Evolutionary conservation across 2,797 vertebrate species (phyloP).

Genomic region (Poeciliopsis presidionis): DNA sequence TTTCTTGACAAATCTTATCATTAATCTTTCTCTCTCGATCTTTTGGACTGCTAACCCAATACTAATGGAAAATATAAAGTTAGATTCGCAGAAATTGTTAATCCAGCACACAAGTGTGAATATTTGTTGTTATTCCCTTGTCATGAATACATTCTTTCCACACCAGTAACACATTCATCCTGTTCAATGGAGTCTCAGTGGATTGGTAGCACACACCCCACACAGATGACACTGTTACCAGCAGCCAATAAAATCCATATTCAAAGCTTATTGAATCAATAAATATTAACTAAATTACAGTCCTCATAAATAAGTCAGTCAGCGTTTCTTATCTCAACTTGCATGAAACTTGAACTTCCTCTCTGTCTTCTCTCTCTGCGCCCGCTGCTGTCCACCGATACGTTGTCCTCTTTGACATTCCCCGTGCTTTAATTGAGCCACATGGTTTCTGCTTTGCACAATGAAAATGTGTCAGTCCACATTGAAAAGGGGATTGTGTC

Average conservation of each 20-base stretch:
- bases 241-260: neutral
- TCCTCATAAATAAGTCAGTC: neutral
- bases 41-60: neutral
- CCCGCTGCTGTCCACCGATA: slow-evolving; percentile 24
- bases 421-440: slow-evolving; percentile 53
- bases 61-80: neutral
- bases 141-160: neutral
- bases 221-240: neutral
- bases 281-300: neutral
- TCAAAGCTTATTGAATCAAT: neutral
- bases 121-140: neutral
- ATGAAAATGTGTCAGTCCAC: slow-evolving; percentile 53
- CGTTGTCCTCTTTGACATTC: slow-evolving; percentile 56
- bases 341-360: neutral
- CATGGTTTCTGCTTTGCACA: slow-evolving; percentile 58
- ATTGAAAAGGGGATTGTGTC: slow-evolving; percentile 56
- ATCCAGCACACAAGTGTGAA: neutral
- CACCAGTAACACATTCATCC: neutral
- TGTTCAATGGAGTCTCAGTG: neutral
- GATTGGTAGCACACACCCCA: neutral
- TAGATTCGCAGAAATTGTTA: neutral
- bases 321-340: neutral
- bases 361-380: neutral
- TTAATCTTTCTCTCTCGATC: neutral
- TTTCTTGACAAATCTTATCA: neutral